Percentiles rank a stretch among this genome's conserved stretches.
Evolutionary conservation across 2,888 invertebrate genomes (phyloP).

Genomic region (Callyntrura guangdongensis): DNA sequence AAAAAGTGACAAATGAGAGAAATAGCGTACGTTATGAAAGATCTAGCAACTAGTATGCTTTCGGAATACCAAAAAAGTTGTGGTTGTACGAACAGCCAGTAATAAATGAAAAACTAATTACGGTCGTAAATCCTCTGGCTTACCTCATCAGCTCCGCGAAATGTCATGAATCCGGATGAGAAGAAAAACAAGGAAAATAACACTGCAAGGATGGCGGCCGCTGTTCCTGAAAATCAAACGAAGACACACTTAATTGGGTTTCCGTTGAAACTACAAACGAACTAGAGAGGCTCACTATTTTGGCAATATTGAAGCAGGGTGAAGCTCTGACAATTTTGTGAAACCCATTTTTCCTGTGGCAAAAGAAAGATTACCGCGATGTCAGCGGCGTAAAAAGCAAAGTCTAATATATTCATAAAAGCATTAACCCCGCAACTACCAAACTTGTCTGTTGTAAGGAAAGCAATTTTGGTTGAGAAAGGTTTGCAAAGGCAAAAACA

Average conservation of each 20-base stretch:
- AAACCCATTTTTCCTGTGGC: neutral
- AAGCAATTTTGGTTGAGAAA: no score
- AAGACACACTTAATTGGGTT: slow-evolving; percentile 50
- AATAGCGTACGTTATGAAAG: neutral
- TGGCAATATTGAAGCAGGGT: neutral
- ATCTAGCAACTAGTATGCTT: neutral
- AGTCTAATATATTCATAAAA: no score
- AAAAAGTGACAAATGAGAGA: neutral
- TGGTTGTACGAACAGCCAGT: neutral
- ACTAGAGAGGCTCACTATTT: neutral
- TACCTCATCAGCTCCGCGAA: slow-evolving; percentile 82
- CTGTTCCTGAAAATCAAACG: slow-evolving; percentile 74
- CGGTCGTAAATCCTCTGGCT: slow-evolving; percentile 46
- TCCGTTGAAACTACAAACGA: neutral
- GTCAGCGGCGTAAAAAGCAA: neutral
- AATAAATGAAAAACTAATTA: slow-evolving; percentile 44
- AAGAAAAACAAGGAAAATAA: slow-evolving; percentile 81
- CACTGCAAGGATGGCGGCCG: slow-evolving; percentile 76
- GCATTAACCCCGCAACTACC: no score
- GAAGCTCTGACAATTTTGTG: neutral
- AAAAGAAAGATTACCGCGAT: neutral
- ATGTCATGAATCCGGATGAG: slow-evolving; percentile 82
- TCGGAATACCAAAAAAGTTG: neutral
- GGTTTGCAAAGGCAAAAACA: no score
- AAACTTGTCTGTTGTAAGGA: no score